Evolutionary conservation across 1,140 invertebrate genomes (phyloP), one percentile per base, ranked within the genome.

Genomic region (Drosophila nannoptera): DNA sequence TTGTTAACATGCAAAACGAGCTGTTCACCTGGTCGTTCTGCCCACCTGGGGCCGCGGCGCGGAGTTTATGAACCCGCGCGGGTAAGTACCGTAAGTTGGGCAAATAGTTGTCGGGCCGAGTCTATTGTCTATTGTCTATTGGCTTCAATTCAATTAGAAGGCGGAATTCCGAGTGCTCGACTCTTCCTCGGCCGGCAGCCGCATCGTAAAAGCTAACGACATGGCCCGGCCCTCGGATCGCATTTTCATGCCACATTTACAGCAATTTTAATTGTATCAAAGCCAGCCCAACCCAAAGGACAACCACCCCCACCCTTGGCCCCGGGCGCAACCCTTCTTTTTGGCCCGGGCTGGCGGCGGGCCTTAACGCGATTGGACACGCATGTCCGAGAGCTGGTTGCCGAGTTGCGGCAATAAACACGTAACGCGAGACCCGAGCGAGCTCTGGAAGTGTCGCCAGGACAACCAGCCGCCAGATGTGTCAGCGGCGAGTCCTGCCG

Each of bases 1-100:
- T 84, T 86, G 80, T 86, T 84, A 84, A 84, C 81, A 84, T 84
- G 80, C 80, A 84, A 86, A 84, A 84, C 80, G 81, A 84, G 80
- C 73, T 64, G 86, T 84, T 86, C 62, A 63, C 56, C 60, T 64
- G 29, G n/a, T n/a, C n/a, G n/a, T n/a, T n/a, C n/a, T n/a, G n/a
- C n/a, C n/a, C n/a, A n/a, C n/a, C n/a, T n/a, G 16, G 52, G 36
- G 33, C 4, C 12, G 31, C 31, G 38, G 12, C 22, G 14, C 53
- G 49, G 50, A 66, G 56, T 68, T 73, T 78, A 72, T 70, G 50
- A 53, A 74, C 31, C 56, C 70, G 61, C 33, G 33, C 58, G 45
- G 49, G 61, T 72, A 72, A 43, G 4, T 0, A 29, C 11, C 8
- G 8, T 33, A 54, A 36, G 46, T 62, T 58, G 45, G 65, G 45